These are phyloP conservation scores for Melanargia galathea DNA, from an alignment of 2,888 invertebrate species.

Conservation along the genomic window DNA sequence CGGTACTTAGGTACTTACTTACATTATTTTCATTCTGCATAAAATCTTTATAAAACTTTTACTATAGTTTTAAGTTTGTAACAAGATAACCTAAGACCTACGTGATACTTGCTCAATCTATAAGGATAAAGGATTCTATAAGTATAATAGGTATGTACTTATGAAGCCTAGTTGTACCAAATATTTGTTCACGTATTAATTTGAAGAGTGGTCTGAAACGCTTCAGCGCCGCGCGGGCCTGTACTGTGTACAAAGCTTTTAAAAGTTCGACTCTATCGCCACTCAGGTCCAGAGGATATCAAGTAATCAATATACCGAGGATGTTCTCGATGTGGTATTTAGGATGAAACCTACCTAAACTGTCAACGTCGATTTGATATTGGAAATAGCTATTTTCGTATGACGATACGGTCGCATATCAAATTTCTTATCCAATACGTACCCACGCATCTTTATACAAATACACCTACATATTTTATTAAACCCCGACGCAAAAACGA, in stretches of 20 bases:
- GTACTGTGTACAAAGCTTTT: conserved; percentile 40
- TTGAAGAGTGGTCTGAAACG: conserved; percentile 15
- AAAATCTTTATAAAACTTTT: no score
- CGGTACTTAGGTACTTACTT: no score
- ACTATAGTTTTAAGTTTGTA: no score
- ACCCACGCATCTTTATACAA: no score
- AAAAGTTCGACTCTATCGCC: conserved; percentile 39
- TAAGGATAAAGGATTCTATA: neutral
- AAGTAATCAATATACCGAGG: conserved; percentile 22
- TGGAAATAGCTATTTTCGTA: neutral
- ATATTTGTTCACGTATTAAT: conserved; percentile 3
- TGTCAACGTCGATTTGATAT: no score
- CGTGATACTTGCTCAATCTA: neutral
- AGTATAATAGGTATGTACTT: no score
- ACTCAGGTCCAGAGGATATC: conserved; percentile 28
- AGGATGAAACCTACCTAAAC: neutral
- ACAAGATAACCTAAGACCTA: no score
- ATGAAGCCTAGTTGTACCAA: neutral
- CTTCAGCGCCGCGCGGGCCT: conserved; percentile 16
- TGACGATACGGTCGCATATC: neutral
- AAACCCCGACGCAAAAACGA: no score
- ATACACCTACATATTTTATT: no score
- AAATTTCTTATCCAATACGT: neutral
- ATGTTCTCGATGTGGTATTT: neutral
- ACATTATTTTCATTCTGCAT: no score